Base-by-base conservation (phyloP, 2,113 vertebrate genomes). In the Hucho hucho region DNA sequence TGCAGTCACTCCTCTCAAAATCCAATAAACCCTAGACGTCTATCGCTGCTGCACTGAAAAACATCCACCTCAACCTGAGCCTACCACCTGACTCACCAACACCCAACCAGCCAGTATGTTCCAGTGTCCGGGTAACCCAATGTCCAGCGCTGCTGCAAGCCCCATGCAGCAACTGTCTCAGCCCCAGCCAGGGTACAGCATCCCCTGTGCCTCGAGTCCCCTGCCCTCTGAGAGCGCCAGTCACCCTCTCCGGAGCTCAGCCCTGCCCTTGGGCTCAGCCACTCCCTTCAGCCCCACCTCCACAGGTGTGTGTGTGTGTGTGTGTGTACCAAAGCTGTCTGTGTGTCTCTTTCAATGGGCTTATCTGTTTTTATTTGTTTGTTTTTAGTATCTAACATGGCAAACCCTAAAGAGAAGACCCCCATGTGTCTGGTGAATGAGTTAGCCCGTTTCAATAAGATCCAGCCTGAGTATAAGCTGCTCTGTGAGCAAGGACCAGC, bases 381-480 rank as follows among this genome's bases (percentile, higher is more conserved):
- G 72, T 69, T 83, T 92, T 72, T 89, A 99, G 95, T 95, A 94
- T 93, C 94, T 93, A 96, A 95, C 95, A 96, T 97, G 97, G 95
- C 96, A 97, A 95, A 97, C 94, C 95, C 96, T 95, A 98, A 97
- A 96, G 96, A 97, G 95, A 98, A 98, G 95, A 98, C 95, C 92
- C 95, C 96, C 61, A 95, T 98, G 95, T 97, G 95, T 96, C 94
- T 99, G 92, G 96, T 97, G 94, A 99, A 97, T 95, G 96, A 98
- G 94, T 95, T 97, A 95, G 95, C 96, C 93, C 95, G 95, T 95
- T 98, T 96, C 92, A 98, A 96, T 91, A 99, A 97, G 92, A 95
- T 97, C 86, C 95, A 98, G 85, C 95, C 95, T 1, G 94, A 97
- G 86, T 97, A 96, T 91, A 97, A 98, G 87, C 94, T 99, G 82